phyloP scores from a whole-genome alignment of 2,797 vertebrate genomes.

The Crenuchus spilurus region DNA sequence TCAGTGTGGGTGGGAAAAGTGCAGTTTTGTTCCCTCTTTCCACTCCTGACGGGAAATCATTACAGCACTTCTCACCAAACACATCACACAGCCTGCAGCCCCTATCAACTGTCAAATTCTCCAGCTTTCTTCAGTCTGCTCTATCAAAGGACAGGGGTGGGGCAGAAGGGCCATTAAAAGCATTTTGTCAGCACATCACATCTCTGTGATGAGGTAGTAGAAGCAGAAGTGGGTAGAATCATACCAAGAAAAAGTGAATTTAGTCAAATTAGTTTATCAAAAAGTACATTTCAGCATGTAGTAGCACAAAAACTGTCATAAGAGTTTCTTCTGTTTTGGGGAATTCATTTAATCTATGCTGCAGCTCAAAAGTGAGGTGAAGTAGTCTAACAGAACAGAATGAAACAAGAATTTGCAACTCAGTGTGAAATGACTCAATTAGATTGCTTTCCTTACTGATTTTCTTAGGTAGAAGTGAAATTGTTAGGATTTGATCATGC shows the following conservation, averaged over 20 bases:
- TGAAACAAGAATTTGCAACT: too few species aligned
- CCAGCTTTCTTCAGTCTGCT: slow-evolving; percentile 7
- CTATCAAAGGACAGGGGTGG: slow-evolving; percentile 6
- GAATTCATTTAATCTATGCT: not conserved
- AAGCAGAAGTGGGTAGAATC: not conserved
- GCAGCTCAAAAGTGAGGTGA: not conserved
- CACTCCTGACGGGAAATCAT: slow-evolving; percentile 39
- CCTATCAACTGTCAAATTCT: not conserved
- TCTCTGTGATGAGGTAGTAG: not conserved
- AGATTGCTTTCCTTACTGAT: not conserved
- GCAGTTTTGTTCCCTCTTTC: slow-evolving; percentile 2
- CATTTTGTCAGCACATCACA: slow-evolving; percentile 35
- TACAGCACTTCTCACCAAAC: slow-evolving; percentile 10
- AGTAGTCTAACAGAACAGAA: too few species aligned
- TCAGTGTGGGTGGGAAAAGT: slow-evolving; percentile 9
- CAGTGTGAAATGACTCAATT: not conserved
- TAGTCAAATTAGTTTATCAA: too few species aligned
- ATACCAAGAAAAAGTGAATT: not conserved
- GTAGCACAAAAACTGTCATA: too few species aligned
- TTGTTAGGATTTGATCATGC: not conserved
- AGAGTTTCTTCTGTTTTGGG: too few species aligned
- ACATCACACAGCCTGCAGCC: not conserved
- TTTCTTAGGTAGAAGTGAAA: not conserved
- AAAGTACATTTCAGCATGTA: too few species aligned
- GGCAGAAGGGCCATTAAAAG: slow-evolving; percentile 17